These are phyloP conservation scores for crab-eating macaque (Macaca fascicularis) DNA, from an alignment of 2,113 vertebrate genomes.

Conservation along the genomic window DNA sequence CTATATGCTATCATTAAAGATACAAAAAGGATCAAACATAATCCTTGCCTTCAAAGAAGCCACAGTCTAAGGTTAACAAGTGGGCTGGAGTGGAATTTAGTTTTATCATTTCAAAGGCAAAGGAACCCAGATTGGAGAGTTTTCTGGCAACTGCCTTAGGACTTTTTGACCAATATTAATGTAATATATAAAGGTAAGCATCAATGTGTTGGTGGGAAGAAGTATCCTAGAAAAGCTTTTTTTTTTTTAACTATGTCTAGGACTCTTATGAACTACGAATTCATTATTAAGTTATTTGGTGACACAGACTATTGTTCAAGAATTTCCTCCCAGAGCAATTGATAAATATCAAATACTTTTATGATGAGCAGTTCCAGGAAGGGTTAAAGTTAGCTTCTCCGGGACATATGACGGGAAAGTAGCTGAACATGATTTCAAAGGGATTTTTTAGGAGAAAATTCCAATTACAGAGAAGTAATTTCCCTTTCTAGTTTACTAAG, in stretches of 20 bases:
- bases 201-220: neutral
- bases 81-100: neutral
- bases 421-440: slow-evolving; percentile 77
- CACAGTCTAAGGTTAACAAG: neutral
- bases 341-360: slow-evolving; percentile 31
- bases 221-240: neutral
- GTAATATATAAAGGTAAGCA: neutral
- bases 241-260: neutral
- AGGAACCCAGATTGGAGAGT: neutral
- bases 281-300: slow-evolving; percentile 32
- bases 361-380: slow-evolving; percentile 43
- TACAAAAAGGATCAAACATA: neutral
- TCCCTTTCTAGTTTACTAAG: slow-evolving; percentile 73
- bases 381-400: slow-evolving; percentile 65
- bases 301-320: neutral
- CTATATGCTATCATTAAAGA: neutral
- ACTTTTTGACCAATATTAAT: neutral
- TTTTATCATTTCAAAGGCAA: neutral
- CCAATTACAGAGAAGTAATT: slow-evolving; percentile 75
- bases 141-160: neutral
- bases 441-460: slow-evolving; percentile 71
- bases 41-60: neutral
- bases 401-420: slow-evolving; percentile 31
- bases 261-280: neutral
- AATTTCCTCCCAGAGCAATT: slow-evolving; percentile 33